phyloP scores from a whole-genome alignment of 2,113 vertebrate genomes.

The Pteronura brasiliensis region DNA sequence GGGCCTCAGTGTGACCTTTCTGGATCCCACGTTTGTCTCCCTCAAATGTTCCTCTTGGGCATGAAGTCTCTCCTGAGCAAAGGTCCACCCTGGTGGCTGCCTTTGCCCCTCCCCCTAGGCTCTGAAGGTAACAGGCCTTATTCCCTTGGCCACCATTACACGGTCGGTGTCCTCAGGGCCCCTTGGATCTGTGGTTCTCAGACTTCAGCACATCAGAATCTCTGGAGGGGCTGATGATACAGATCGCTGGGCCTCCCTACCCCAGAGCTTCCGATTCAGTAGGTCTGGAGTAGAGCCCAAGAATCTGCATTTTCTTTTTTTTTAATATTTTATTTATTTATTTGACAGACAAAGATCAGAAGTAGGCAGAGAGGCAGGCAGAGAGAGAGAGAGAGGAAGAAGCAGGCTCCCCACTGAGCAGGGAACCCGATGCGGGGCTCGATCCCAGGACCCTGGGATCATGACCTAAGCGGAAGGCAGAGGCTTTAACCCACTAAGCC shows the following conservation, averaged over 20 bases:
- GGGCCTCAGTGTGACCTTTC: neutral
- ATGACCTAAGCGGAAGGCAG: no score
- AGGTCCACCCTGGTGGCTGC: neutral
- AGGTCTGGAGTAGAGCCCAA: neutral
- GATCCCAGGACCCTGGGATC: no score
- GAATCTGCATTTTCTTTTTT: neutral
- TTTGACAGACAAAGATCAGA: no score
- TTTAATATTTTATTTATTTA: neutral
- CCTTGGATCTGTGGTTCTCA: neutral
- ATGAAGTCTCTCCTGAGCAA: neutral
- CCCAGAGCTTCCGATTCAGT: neutral
- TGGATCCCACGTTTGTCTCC: neutral
- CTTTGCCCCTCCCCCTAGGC: neutral
- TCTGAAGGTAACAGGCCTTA: neutral
- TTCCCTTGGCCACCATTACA: neutral
- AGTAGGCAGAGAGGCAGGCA: no score
- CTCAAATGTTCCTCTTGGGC: neutral
- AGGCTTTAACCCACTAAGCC: no score
- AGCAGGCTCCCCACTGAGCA: no score
- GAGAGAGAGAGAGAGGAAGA: no score
- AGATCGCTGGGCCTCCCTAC: neutral
- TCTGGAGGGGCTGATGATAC: no score
- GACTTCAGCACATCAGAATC: neutral
- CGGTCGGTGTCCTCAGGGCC: neutral
- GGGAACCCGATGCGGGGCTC: no score